These are phyloP conservation scores for Hypolimnas misippus DNA, from an alignment of 2,888 invertebrate species.

Conservation along the genomic window DNA sequence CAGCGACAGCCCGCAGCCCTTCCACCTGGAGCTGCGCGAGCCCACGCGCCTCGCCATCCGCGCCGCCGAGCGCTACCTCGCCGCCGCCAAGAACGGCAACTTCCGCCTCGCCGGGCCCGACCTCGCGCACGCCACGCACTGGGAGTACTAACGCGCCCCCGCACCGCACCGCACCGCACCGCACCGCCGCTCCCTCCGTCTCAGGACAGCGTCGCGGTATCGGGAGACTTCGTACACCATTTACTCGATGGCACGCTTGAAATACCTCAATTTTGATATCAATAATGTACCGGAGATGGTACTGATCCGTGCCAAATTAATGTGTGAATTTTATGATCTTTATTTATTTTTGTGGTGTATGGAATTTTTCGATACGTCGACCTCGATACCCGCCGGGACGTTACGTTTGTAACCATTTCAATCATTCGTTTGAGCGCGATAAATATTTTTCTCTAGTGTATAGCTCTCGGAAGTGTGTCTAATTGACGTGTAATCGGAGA, in stretches of 20 bases:
- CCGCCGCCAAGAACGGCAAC: conserved; percentile 95
- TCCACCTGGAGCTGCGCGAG: conserved; percentile 96
- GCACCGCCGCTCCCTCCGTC: neutral
- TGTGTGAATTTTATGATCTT: neutral
- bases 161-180: conserved; percentile 24
- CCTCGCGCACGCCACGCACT: conserved; percentile 92
- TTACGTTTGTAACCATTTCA: neutral
- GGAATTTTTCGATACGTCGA: neutral
- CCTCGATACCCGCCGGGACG: neutral
- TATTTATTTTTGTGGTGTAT: neutral
- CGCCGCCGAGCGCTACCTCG: conserved; percentile 88
- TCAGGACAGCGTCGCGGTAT: neutral
- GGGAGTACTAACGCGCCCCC: conserved; percentile 93
- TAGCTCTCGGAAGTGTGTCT: neutral
- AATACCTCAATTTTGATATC: too few relatives aligned
- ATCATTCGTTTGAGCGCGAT: neutral
- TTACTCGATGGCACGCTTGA: too few relatives aligned
- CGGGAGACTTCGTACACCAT: neutral
- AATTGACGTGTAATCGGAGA: conserved; percentile 1
- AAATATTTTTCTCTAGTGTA: neutral
- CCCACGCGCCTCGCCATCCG: conserved; percentile 97
- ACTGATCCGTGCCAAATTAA: conserved; percentile 1
- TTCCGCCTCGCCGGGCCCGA: conserved; percentile 92
- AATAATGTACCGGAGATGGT: neutral
- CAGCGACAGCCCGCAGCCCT: conserved; percentile 91